Conservation (phyloP, 1,140 invertebrate species). For the Proales similis region DNA sequence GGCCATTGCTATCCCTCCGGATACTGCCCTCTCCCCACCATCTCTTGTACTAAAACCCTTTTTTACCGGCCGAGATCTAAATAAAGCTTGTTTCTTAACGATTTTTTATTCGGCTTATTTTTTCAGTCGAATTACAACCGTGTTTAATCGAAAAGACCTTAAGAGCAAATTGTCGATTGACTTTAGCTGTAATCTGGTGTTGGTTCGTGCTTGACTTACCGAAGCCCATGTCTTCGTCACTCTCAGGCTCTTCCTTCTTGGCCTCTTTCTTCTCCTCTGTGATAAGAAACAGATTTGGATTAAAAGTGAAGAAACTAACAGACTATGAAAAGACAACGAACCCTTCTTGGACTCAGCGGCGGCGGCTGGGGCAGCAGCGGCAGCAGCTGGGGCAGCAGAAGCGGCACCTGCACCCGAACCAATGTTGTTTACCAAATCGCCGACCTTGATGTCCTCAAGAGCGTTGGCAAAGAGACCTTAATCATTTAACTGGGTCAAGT, state of each 20-base stretch:
- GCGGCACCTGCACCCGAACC: constrained; percentile 80
- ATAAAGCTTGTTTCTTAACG: too few species aligned
- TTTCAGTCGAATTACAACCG: too few species aligned
- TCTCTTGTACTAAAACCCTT: too few species aligned
- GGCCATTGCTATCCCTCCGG: too few species aligned
- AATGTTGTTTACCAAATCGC: constrained; percentile 86
- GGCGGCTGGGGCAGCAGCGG: constrained; percentile 61
- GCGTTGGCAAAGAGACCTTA: constrained; percentile 85
- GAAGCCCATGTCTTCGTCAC: constrained; percentile 91
- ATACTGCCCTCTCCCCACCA: too few species aligned
- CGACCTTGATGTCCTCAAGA: constrained; percentile 84
- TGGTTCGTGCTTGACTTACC: too few species aligned
- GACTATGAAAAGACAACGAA: background rate
- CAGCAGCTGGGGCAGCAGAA: constrained; percentile 63
- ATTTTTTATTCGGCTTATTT: too few species aligned
- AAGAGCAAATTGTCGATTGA: too few species aligned
- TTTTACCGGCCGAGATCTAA: too few species aligned
- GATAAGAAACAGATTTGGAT: constrained; percentile 52
- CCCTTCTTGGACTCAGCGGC: constrained; percentile 52
- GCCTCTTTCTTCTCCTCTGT: constrained; percentile 76
- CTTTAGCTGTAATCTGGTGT: too few species aligned
- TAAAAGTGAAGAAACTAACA: background rate
- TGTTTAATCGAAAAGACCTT: too few species aligned
- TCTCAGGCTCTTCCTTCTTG: constrained; percentile 64
- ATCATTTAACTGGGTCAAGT: constrained; percentile 22